Percentiles rank a stretch among this genome's conserved stretches.
Evolutionary conservation across 2,113 vertebrate species (phyloP).

Genomic region (Cinclus cinclus): DNA sequence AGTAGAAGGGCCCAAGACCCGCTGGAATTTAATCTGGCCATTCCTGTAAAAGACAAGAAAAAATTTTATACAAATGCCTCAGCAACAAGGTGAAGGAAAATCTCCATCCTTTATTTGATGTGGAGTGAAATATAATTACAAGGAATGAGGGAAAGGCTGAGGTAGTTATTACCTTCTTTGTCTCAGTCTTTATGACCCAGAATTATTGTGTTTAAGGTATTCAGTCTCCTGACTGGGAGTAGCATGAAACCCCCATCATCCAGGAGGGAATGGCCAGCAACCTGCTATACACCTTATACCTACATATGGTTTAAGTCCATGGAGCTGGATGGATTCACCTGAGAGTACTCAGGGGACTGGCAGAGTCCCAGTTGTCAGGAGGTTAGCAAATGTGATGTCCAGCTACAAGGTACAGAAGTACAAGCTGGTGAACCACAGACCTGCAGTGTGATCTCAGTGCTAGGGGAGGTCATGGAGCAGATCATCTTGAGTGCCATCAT

Average conservation of each 20-base stretch:
- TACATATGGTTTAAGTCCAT: not conserved
- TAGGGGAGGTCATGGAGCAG: not conserved
- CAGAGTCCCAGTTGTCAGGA: not conserved
- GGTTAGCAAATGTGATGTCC: not conserved
- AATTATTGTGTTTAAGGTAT: not conserved
- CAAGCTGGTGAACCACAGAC: too few relatives aligned
- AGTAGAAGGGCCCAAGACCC: not conserved
- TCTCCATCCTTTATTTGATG: accelerated
- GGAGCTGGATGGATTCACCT: not conserved
- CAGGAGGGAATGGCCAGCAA: not conserved
- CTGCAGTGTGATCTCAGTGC: not conserved
- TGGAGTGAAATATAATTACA: not conserved
- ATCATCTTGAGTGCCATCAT: not conserved
- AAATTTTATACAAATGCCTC: not conserved
- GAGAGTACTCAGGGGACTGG: not conserved
- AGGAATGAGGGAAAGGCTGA: not conserved
- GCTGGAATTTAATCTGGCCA: not conserved
- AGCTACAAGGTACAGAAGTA: not conserved
- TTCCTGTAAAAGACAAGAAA: not conserved
- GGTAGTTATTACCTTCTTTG: not conserved
- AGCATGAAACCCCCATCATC: not conserved
- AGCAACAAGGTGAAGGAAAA: not conserved
- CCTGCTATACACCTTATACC: not conserved
- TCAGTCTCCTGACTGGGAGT: not conserved
- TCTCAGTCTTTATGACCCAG: not conserved